phyloP scores from a whole-genome alignment of 1,140 invertebrate genomes.

The Sesamia nonagrioides region DNA sequence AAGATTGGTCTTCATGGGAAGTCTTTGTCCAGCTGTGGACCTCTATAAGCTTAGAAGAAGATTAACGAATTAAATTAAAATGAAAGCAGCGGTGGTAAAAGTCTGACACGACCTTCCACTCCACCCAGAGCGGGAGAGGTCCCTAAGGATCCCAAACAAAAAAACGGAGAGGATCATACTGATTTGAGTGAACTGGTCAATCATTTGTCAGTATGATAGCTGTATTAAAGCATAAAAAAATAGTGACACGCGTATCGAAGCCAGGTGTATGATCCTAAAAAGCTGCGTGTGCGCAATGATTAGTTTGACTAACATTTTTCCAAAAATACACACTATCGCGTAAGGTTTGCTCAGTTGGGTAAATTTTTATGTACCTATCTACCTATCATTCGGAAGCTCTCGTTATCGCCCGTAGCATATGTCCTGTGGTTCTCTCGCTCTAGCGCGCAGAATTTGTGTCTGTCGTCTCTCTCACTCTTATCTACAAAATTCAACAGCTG shows the following conservation, averaged over 20 bases:
- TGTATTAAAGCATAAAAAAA: too few relatives aligned
- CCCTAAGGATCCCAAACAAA: too few relatives aligned
- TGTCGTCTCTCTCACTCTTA: slow-evolving; percentile 1
- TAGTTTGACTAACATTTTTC: slow-evolving; percentile 3
- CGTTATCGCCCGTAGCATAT: slow-evolving; percentile 41
- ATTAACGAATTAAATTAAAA: too few relatives aligned
- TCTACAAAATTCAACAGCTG: slow-evolving; percentile 43
- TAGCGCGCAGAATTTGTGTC: background rate
- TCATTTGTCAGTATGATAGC: too few relatives aligned
- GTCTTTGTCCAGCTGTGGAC: too few relatives aligned
- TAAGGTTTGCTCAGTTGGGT: slow-evolving; percentile 35
- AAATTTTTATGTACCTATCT: background rate
- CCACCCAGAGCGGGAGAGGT: too few relatives aligned
- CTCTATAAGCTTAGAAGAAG: too few relatives aligned
- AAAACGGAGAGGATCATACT: too few relatives aligned
- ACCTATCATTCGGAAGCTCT: slow-evolving; percentile 20
- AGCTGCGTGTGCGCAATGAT: background rate
- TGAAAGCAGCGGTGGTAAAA: too few relatives aligned
- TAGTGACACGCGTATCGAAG: background rate
- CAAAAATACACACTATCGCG: background rate
- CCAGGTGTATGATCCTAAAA: background rate
- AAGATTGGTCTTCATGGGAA: too few relatives aligned
- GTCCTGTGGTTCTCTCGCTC: slow-evolving; percentile 24
- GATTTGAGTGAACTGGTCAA: too few relatives aligned
- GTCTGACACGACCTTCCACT: too few relatives aligned